Percentiles rank a stretch among this genome's conserved stretches.
phyloP scores from a whole-genome alignment of 2,888 invertebrate species.

The Linnaemya tessellans region DNA sequence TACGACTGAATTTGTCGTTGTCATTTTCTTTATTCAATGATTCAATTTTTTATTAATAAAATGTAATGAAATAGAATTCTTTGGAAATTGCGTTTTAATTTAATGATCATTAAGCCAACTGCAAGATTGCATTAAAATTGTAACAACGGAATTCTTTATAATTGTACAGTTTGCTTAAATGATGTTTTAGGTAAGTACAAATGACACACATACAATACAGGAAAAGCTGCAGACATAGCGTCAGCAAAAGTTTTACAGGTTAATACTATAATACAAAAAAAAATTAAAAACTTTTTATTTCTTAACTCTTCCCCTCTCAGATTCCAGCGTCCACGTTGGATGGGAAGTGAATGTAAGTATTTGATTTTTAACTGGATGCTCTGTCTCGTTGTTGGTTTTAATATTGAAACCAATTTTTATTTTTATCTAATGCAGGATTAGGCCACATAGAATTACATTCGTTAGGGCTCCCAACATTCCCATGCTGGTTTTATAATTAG shows the following conservation, averaged over 20 bases:
- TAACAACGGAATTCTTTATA: not conserved
- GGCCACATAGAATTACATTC: too few relatives aligned
- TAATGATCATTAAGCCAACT: not conserved
- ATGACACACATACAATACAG: not conserved
- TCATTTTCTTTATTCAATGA: conserved; percentile 6
- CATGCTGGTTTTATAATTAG: not conserved
- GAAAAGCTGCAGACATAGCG: not conserved
- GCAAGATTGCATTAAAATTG: conserved; percentile 1
- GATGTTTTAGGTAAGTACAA: not conserved
- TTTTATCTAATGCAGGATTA: too few relatives aligned
- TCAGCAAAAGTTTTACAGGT: conserved; percentile 8
- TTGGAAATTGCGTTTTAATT: not conserved
- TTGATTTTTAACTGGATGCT: conserved; percentile 8
- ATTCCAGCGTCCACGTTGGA: conserved; percentile 26
- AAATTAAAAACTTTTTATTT: too few relatives aligned
- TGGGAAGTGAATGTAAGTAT: not conserved
- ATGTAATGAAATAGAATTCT: conserved; percentile 3
- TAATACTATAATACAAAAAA: too few relatives aligned
- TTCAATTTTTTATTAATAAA: conserved; percentile 1
- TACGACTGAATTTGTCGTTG: not conserved
- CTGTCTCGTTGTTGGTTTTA: not conserved
- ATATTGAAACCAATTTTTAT: not conserved
- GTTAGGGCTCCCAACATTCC: not conserved
- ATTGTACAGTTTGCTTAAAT: not conserved
- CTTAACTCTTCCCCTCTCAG: too few relatives aligned